Conservation (phyloP, 2,888 invertebrate species). For the Epiperipatus broadwayi region DNA sequence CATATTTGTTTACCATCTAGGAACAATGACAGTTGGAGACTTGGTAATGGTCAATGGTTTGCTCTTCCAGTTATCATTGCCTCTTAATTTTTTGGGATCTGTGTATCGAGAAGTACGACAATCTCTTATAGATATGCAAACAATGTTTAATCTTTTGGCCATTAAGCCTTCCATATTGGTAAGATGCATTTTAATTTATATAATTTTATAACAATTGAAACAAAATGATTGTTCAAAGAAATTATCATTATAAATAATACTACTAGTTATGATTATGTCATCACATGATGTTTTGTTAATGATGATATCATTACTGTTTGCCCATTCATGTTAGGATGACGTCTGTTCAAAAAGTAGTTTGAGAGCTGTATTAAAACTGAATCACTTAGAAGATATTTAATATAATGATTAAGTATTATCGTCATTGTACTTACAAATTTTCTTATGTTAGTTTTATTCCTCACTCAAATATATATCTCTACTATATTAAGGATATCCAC, state of each 20-base stretch:
- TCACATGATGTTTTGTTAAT: neutral
- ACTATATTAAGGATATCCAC: too few species aligned
- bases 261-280: neutral
- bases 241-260: slow-evolving; percentile 11
- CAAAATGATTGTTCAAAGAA: slow-evolving; percentile 7
- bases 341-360: too few species aligned
- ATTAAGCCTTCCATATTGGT: slow-evolving; percentile 59
- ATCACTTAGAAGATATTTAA: too few species aligned
- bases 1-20: too few species aligned
- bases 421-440: too few species aligned
- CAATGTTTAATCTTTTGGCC: slow-evolving; percentile 91
- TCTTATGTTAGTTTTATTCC: too few species aligned
- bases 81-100: slow-evolving; percentile 89
- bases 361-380: too few species aligned
- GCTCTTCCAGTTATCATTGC: slow-evolving; percentile 88
- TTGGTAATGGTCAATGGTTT: slow-evolving; percentile 96
- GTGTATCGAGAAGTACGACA: slow-evolving; percentile 94
- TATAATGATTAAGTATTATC: too few species aligned
- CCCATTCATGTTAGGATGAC: too few species aligned
- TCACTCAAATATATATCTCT: too few species aligned
- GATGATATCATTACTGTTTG: too few species aligned
- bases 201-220: neutral
- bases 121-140: slow-evolving; percentile 92
- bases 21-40: slow-evolving; percentile 88
- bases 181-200: slow-evolving; percentile 15